phyloP scores from a whole-genome alignment of 2,888 invertebrate genomes.

The Empis livida region DNA sequence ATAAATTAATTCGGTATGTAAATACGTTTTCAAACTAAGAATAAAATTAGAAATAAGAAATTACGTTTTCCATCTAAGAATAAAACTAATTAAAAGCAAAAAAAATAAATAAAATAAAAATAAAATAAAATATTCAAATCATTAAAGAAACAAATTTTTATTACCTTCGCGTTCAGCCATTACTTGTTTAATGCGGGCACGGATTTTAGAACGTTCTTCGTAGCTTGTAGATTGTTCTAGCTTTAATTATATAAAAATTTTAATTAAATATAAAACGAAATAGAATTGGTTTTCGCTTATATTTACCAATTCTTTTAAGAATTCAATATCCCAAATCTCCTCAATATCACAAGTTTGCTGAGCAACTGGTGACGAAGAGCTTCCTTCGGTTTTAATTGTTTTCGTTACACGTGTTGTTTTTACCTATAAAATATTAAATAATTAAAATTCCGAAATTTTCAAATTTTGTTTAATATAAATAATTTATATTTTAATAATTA shows the following conservation, averaged over 20 bases:
- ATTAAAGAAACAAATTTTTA: not conserved
- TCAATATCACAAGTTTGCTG: slow-evolving; percentile 49
- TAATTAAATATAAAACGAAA: not conserved
- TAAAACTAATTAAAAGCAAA: too few species aligned
- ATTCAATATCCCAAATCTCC: slow-evolving; percentile 65
- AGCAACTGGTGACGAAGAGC: slow-evolving; percentile 38
- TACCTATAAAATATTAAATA: slow-evolving; percentile 32
- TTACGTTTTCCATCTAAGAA: too few species aligned
- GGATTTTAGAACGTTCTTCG: slow-evolving; percentile 72
- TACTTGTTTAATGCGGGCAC: slow-evolving; percentile 67
- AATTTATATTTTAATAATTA: too few species aligned
- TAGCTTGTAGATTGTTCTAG: slow-evolving; percentile 74
- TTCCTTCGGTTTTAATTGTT: slow-evolving; percentile 29
- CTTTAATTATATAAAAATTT: slow-evolving; percentile 35
- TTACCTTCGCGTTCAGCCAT: slow-evolving; percentile 81
- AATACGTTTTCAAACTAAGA: too few species aligned
- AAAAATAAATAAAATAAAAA: too few species aligned
- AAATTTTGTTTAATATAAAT: too few species aligned
- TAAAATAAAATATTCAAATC: too few species aligned
- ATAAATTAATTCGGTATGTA: too few species aligned
- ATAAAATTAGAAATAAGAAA: too few species aligned
- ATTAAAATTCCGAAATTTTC: too few species aligned
- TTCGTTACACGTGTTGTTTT: slow-evolving; percentile 37
- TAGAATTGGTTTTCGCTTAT: not conserved
- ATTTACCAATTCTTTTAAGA: slow-evolving; percentile 57